Evolutionary conservation across 2,888 invertebrate genomes (phyloP), one percentile per base, ranked within the genome.

Genomic region (Acrobasis consociella): DNA sequence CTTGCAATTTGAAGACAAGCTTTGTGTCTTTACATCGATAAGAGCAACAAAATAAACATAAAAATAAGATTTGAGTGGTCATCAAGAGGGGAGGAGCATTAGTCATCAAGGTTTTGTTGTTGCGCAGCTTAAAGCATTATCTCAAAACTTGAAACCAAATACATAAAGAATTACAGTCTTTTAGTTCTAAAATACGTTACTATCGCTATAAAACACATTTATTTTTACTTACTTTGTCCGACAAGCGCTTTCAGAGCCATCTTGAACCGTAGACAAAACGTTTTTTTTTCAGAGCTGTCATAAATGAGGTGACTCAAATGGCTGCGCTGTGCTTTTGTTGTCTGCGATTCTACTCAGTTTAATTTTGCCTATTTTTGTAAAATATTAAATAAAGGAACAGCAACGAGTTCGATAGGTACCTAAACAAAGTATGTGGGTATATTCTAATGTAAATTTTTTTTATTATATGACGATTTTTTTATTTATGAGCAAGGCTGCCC

Each of bases 201-300:
- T 7, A 53, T 65, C 70, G 69, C 65, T 69, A 58, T 50, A 65
- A 67, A 70, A 68, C 68, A 67, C 67, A 66, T 64, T 68, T 66
- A 72, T 74, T 82, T 70, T 72, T 81, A 96, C 97, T 97, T 92
- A 97, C 97, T 97, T 93, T 96, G 96, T 71, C 97, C 97, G 82
- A 97, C 97, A 86, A 95, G 95, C 85, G 95, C 95, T 94, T 97
- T 97, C 82, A 97, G 94, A 93, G 97, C 97, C 97, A 97, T 97
- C 93, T 94, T 95, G 93, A 79, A 85, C 76, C 81, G 84, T 77
- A 87, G 78, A 91, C 87, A 88, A 83, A 16, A 37, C 16, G 49
- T 61, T 60, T 60, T 42, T 39, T 74, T 72, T 62, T 58, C 42
- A 11, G 10, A 56, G 1, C 42, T 56, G 56, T 56, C 56, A 56